Evolutionary conservation across 1,140 invertebrate species (phyloP).

Genomic region (Drosophila subpulchrella): DNA sequence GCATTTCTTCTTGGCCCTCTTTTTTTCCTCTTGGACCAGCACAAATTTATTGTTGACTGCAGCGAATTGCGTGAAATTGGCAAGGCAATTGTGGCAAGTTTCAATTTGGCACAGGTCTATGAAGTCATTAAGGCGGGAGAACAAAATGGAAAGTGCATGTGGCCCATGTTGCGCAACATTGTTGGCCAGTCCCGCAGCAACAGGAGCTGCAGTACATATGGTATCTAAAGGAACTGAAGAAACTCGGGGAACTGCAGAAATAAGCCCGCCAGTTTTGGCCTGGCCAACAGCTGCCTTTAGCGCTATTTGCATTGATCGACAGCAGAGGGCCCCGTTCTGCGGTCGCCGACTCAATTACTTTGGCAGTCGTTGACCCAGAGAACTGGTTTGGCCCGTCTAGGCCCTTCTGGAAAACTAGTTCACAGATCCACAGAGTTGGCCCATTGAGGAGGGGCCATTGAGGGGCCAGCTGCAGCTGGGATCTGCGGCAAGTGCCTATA

Average conservation of each 20-base stretch:
- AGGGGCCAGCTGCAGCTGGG: conserved; percentile 27
- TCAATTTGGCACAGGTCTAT: conserved; percentile 70
- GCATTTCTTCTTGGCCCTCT: conserved; percentile 66
- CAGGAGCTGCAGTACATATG: neutral
- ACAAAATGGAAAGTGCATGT: conserved; percentile 50
- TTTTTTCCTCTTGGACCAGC: conserved; percentile 44
- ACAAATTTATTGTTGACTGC: conserved; percentile 81
- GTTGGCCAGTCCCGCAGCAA: conserved; percentile 1
- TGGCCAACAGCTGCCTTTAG: conserved; percentile 55
- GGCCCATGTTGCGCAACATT: conserved; percentile 40
- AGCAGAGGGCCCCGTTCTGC: conserved; percentile 4
- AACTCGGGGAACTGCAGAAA: neutral
- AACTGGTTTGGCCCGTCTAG: conserved; percentile 43
- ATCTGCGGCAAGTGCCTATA: conserved; percentile 61
- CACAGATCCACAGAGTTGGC: conserved; percentile 27
- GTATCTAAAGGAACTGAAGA: neutral
- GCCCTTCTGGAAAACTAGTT: conserved; percentile 52
- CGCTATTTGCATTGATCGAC: conserved; percentile 61
- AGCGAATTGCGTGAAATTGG: conserved; percentile 81
- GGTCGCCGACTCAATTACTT: conserved; percentile 55
- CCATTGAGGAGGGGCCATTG: conserved; percentile 11
- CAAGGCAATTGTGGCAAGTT: conserved; percentile 72
- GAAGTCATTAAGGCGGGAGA: conserved; percentile 60
- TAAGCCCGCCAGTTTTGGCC: conserved; percentile 41
- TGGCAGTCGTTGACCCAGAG: conserved; percentile 73